Evolutionary conservation across 2,888 invertebrate genomes (phyloP).

Genomic region (Aspidapion aeneum): DNA sequence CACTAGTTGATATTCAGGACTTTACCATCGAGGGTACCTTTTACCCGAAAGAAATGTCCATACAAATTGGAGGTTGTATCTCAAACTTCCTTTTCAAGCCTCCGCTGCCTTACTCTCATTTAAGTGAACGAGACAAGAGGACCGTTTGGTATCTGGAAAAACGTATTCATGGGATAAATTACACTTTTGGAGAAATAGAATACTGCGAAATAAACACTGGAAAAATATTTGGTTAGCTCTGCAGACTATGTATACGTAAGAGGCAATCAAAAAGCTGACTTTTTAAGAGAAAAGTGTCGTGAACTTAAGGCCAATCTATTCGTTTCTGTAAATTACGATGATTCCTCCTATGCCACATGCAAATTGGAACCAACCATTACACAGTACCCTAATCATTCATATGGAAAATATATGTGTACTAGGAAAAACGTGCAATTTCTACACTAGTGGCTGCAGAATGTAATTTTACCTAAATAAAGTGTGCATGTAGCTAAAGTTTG

Average conservation of each 20-base stretch:
- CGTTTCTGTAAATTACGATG: background rate
- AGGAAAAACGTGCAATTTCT: background rate
- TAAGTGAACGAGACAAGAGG: background rate
- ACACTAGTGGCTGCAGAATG: background rate
- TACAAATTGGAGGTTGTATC: too few species aligned
- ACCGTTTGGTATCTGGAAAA: background rate
- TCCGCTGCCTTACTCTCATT: background rate
- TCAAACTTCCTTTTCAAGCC: background rate
- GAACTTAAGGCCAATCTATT: background rate
- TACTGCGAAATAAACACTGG: background rate
- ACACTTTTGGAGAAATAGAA: background rate
- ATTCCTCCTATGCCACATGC: background rate
- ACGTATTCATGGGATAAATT: background rate
- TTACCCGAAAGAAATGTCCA: too few species aligned
- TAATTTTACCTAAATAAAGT: background rate
- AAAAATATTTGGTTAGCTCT: background rate
- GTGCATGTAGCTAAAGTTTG: background rate
- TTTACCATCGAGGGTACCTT: too few species aligned
- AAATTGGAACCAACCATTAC: background rate
- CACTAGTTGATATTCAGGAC: too few species aligned
- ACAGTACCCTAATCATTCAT: background rate
- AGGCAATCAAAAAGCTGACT: background rate
- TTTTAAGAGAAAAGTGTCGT: background rate
- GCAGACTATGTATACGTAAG: background rate
- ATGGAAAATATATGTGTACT: background rate